Base-by-base conservation (phyloP, 2,113 vertebrate species). In the Lepisosteus osseus region DNA sequence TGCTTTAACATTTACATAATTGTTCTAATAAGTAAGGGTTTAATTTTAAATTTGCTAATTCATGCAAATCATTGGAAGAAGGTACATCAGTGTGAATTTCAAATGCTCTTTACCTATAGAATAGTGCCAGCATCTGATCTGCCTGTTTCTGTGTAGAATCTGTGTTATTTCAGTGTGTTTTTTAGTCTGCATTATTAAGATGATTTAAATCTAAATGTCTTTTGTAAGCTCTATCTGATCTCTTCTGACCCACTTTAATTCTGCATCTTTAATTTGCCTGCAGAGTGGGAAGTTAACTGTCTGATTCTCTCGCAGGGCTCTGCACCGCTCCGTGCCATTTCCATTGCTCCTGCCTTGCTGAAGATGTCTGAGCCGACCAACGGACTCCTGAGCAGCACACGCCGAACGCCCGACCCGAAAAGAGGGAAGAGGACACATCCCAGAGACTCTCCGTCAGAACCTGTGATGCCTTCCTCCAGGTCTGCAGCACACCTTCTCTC, bases 401-500 rank as follows among this genome's bases (percentile, higher is more conserved):
- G 80, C 76, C 70, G 75, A 73, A 4, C 3, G 62, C 76, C 83
- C 17, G 62, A 71, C 71, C 81, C 67, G 1, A 78, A 57, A 71
- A 84, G 81, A 71, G 43, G 68, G 3, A 77, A 77, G 0, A 43
- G 77, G 42, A 79, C 79, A 64, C 81, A 71, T 72, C 83, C 78
- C 78, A 85, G 78, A 82, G 90, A 86, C 15, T 45, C 78, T 74
- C 86, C 89, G 0, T 51, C 83, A 29, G 94, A 92, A 77, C 75
- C 84, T 1, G 79, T 80, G 0, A 78, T 84, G 29, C 74, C 92
- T 12, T 76, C 70, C 76, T 81, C 79, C 69, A 87, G 79, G 76
- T 57, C 85, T 64, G 72, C 65, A 0, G 67, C 79, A 75, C 76
- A 73, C 45, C 80, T 29, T 79, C 69, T 79, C 66, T 66, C 81